A percentile compares a stretch with the other conserved stretches of the same genome.
phyloP scores from a whole-genome alignment of 2,797 vertebrate genomes.

The Silurus aristotelis region DNA sequence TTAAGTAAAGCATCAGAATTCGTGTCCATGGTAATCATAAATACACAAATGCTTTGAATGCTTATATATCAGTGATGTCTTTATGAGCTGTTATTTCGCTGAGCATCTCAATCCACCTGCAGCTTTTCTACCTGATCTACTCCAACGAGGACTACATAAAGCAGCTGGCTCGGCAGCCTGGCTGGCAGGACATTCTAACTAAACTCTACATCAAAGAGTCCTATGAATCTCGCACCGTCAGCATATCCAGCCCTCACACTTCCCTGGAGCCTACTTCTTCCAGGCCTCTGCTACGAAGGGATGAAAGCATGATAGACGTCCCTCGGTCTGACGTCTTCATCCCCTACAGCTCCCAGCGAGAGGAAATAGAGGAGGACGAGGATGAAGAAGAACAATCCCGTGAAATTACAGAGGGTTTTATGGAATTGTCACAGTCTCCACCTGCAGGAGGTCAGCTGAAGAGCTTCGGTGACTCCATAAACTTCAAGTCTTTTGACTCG shows the following conservation, averaged over 20 bases:
- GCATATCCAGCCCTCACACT: conserved; percentile 63
- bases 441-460: conserved; percentile 61
- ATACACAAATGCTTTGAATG: neutral
- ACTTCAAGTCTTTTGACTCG: conserved; percentile 86
- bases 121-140: conserved; percentile 95
- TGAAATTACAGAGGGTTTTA: conserved; percentile 79
- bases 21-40: neutral
- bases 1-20: neutral
- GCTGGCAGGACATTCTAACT: conserved; percentile 95
- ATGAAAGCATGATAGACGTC: conserved; percentile 65
- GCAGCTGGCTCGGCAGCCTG: conserved; percentile 82
- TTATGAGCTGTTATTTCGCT: neutral
- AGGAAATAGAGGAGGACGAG: conserved; percentile 63
- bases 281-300: conserved; percentile 61
- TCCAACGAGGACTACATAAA: conserved; percentile 84
- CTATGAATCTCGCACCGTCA: conserved; percentile 71
- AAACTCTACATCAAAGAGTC: conserved; percentile 94
- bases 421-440: conserved; percentile 80
- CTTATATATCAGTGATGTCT: neutral
- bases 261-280: conserved; percentile 62
- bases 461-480: conserved; percentile 65
- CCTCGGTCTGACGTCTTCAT: conserved; percentile 62
- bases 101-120: conserved; percentile 2
- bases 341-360: conserved; percentile 64
- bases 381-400: conserved; percentile 65